Percentiles rank a stretch among this genome's conserved stretches.
Conservation (phyloP, 2,888 invertebrate species). For the Rhingia rostrata region DNA sequence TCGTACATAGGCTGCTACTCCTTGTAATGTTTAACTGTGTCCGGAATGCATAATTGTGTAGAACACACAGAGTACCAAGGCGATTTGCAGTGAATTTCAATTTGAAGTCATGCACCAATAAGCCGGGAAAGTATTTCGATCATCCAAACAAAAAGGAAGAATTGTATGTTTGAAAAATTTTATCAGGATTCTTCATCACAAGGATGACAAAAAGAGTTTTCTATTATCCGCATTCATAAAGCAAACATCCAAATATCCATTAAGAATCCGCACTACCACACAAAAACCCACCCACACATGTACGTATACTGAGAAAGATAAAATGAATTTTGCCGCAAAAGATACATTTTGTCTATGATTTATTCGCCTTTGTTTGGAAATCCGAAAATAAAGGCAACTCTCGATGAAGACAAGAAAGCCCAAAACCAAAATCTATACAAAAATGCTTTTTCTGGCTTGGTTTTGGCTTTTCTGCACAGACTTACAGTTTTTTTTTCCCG, state of each 20-base stretch:
- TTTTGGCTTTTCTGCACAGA: slow-evolving; percentile 17
- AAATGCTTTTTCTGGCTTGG: slow-evolving; percentile 10
- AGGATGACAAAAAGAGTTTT: slow-evolving; percentile 53
- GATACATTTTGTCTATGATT: slow-evolving; percentile 68
- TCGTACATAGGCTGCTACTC: slow-evolving; percentile 18
- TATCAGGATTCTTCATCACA: neutral
- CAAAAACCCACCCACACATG: slow-evolving; percentile 10
- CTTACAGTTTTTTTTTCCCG: neutral
- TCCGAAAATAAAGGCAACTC: slow-evolving; percentile 47
- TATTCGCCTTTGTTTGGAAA: slow-evolving; percentile 67
- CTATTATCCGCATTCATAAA: slow-evolving; percentile 70
- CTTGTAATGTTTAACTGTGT: slow-evolving; percentile 23
- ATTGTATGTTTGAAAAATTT: neutral
- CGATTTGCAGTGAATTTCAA: slow-evolving; percentile 62
- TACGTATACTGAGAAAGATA: slow-evolving; percentile 27
- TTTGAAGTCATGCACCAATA: slow-evolving; percentile 59
- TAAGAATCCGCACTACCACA: slow-evolving; percentile 11
- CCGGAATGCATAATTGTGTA: slow-evolving; percentile 68
- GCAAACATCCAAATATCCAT: slow-evolving; percentile 58
- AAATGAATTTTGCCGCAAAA: slow-evolving; percentile 68
- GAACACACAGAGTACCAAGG: neutral
- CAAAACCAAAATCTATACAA: slow-evolving; percentile 29
- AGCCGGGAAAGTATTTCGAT: slow-evolving; percentile 3
- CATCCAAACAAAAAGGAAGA: too few relatives aligned
- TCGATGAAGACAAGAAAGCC: slow-evolving; percentile 60